These are phyloP conservation scores for Ptychadena robeensis DNA, from an alignment of 2,797 vertebrate species.

Conservation along the genomic window DNA sequence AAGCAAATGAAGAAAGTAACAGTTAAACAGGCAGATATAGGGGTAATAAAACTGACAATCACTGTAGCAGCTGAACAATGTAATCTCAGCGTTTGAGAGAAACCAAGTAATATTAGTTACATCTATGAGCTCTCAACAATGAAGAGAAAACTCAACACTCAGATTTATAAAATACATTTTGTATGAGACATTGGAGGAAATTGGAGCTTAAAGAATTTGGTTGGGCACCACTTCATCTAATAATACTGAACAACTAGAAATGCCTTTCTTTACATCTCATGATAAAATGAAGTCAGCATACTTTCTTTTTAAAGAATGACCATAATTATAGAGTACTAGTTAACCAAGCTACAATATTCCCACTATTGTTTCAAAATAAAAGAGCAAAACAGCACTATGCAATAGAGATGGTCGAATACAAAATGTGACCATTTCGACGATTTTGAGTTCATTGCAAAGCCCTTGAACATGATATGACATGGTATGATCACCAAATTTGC, in stretches of 20 bases:
- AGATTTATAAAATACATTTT: neutral
- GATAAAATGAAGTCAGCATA: too few species aligned
- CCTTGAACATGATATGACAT: too few species aligned
- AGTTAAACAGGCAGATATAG: slow-evolving; percentile 15
- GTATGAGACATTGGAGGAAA: neutral
- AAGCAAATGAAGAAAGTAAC: slow-evolving; percentile 41
- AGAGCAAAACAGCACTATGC: too few species aligned
- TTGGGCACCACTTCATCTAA: neutral
- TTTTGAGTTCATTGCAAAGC: too few species aligned
- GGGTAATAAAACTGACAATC: slow-evolving; percentile 46
- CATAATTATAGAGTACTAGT: too few species aligned
- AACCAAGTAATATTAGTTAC: neutral
- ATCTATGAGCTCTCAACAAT: neutral
- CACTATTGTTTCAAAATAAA: too few species aligned
- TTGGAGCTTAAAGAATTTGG: neutral
- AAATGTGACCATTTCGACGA: too few species aligned
- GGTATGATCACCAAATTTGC: too few species aligned
- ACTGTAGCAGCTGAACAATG: slow-evolving; percentile 22
- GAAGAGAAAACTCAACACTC: neutral
- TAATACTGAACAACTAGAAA: neutral
- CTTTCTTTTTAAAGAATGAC: too few species aligned
- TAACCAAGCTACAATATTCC: too few species aligned
- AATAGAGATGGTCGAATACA: too few species aligned
- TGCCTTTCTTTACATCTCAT: neutral
- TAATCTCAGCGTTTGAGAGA: slow-evolving; percentile 9